Conservation (phyloP, 1,140 invertebrate species). For the Lordiphosa stackelbergi region DNA sequence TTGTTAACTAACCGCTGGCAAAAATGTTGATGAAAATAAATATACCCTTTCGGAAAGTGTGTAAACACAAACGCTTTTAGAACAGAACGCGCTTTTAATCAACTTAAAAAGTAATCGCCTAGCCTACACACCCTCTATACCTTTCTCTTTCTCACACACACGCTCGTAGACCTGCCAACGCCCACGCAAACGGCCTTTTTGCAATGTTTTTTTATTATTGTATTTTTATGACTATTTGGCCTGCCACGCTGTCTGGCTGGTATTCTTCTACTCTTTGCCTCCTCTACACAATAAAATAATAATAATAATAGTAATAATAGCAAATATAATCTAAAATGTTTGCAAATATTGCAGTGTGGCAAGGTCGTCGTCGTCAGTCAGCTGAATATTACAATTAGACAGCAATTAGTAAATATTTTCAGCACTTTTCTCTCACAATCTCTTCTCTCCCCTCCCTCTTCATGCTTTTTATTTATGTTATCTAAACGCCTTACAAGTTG, state of each 20-base stretch:
- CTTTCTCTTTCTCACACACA: background rate
- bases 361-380: constrained; percentile 26
- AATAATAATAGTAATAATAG: constrained; percentile 24
- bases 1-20: too few relatives aligned
- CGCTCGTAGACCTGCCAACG: constrained; percentile 21
- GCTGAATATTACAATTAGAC: constrained; percentile 2
- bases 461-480: background rate
- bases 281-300: constrained; percentile 44
- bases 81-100: constrained; percentile 59
- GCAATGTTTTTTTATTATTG: constrained; percentile 16
- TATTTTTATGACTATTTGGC: constrained; percentile 43
- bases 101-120: constrained; percentile 49
- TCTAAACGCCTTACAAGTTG: background rate
- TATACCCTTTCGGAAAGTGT: background rate
- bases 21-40: too few relatives aligned
- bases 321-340: background rate
- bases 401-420: constrained; percentile 26
- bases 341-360: constrained; percentile 36
- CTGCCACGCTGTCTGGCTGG: constrained; percentile 56
- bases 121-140: constrained; percentile 6
- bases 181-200: constrained; percentile 37
- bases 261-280: background rate
- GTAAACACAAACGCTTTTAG: constrained; percentile 9
- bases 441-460: too few relatives aligned
- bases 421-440: constrained; percentile 1